Evolutionary conservation across 2,888 invertebrate genomes (phyloP).

Genomic region (Caenorhabditis macrosperma): DNA sequence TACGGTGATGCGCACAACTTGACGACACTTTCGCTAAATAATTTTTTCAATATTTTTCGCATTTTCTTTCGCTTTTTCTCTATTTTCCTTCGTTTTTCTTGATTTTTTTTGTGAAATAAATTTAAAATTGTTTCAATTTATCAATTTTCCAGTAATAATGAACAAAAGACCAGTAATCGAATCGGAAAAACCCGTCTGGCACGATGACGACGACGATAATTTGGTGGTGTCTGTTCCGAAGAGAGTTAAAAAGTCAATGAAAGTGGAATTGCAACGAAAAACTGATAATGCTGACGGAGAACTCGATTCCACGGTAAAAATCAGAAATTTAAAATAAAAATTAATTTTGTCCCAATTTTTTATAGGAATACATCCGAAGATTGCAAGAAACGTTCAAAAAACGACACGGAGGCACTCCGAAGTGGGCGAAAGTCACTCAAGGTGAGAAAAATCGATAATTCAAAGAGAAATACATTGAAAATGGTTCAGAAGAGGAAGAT

Average conservation of each 20-base stretch:
- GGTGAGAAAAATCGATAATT: background rate
- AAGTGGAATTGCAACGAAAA: constrained; percentile 52
- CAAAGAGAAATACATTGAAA: background rate
- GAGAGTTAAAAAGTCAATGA: constrained; percentile 54
- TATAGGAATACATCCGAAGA: constrained; percentile 60
- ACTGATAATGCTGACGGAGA: constrained; percentile 53
- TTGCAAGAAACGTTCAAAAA: constrained; percentile 60
- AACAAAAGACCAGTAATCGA: constrained; percentile 39
- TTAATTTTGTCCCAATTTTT: no score
- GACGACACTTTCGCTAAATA: constrained; percentile 12
- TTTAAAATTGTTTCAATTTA: background rate
- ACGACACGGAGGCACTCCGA: constrained; percentile 62
- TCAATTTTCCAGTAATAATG: constrained; percentile 18
- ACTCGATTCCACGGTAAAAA: constrained; percentile 40
- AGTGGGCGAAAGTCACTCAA: constrained; percentile 54
- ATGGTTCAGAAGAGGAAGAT: constrained; percentile 30
- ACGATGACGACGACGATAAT: constrained; percentile 62
- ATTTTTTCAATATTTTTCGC: constrained; percentile 5
- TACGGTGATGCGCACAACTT: constrained; percentile 8
- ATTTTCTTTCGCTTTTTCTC: background rate
- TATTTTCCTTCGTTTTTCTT: background rate
- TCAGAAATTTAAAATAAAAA: background rate
- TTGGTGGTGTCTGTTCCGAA: constrained; percentile 49
- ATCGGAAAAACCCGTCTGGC: constrained; percentile 54
- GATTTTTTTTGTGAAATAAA: background rate